A percentile compares a stretch with the other conserved stretches of the same genome.
These are phyloP conservation scores for Lypha dubia DNA, from an alignment of 2,888 invertebrate genomes.

Conservation along the genomic window DNA sequence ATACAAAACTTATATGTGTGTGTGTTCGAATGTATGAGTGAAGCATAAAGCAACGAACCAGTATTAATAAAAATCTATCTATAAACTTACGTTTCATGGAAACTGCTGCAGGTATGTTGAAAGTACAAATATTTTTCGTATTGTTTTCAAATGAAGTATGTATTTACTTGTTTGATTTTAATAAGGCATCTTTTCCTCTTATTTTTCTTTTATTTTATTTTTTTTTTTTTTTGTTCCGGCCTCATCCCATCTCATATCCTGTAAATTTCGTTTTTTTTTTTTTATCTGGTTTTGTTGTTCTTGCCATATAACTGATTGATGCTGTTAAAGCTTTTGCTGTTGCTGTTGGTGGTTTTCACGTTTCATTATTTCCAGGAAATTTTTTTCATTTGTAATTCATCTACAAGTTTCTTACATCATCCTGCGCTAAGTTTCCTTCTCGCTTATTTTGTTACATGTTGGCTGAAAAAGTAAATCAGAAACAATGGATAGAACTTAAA, in stretches of 20 bases:
- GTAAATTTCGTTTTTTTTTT: background rate
- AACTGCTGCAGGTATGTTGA: constrained; percentile 39
- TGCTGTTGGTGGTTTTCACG: constrained; percentile 63
- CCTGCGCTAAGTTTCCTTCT: constrained; percentile 7
- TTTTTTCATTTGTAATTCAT: constrained; percentile 28
- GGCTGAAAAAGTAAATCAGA: constrained; percentile 33
- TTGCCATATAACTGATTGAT: constrained; percentile 18
- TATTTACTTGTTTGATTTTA: constrained; percentile 68
- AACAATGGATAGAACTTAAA: background rate
- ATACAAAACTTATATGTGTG: no score
- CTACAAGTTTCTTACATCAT: constrained; percentile 36
- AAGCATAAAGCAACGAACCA: background rate
- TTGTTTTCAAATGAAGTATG: constrained; percentile 66
- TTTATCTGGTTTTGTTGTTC: background rate
- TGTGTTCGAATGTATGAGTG: background rate
- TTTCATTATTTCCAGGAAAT: constrained; percentile 58
- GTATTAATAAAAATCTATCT: constrained; percentile 38
- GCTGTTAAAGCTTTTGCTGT: constrained; percentile 28
- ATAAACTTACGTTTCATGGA: constrained; percentile 16
- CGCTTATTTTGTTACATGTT: constrained; percentile 9
- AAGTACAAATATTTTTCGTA: constrained; percentile 53
- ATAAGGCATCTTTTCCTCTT: constrained; percentile 58
- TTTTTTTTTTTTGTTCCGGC: background rate
- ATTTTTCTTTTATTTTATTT: no score
- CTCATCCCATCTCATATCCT: background rate